phyloP scores from a whole-genome alignment of 2,113 vertebrate genomes.

The Panthera leo region DNA sequence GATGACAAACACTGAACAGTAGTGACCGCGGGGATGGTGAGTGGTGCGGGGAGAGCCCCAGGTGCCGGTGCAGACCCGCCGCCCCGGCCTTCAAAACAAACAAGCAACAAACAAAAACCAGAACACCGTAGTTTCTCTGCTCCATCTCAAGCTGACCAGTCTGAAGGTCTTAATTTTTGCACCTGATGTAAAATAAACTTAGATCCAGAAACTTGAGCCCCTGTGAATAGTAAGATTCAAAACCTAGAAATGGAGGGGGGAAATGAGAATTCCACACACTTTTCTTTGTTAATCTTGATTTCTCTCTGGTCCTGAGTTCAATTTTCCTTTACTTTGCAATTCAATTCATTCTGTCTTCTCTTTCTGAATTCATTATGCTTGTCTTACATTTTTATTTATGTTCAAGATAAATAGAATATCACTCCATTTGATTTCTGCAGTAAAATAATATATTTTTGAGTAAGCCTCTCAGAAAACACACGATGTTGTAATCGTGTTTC shows the following conservation, averaged over 20 bases:
- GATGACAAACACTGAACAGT: not conserved
- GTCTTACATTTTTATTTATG: not conserved
- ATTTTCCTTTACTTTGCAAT: not conserved
- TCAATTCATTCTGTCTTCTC: not conserved
- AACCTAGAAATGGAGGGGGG: not conserved
- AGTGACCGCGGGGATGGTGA: not conserved
- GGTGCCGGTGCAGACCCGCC: not conserved
- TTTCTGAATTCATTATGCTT: not conserved
- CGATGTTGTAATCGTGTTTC: not conserved
- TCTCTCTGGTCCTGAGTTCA: not conserved
- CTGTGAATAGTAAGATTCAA: not conserved
- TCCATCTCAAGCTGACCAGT: not conserved
- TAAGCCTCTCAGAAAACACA: not conserved
- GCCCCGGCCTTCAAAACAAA: not conserved
- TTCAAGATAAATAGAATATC: not conserved
- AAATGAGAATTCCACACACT: not conserved
- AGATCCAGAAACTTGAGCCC: not conserved
- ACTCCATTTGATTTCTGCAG: not conserved
- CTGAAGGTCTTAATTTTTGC: not conserved
- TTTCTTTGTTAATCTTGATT: not conserved
- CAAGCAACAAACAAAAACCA: too few relatives aligned
- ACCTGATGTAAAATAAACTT: not conserved
- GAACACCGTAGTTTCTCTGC: not conserved
- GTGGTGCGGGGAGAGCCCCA: not conserved
- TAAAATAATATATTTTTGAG: conserved; percentile 17